Base-by-base conservation (phyloP, 2,797 vertebrate species). In the Cichlasoma orientale region DNA sequence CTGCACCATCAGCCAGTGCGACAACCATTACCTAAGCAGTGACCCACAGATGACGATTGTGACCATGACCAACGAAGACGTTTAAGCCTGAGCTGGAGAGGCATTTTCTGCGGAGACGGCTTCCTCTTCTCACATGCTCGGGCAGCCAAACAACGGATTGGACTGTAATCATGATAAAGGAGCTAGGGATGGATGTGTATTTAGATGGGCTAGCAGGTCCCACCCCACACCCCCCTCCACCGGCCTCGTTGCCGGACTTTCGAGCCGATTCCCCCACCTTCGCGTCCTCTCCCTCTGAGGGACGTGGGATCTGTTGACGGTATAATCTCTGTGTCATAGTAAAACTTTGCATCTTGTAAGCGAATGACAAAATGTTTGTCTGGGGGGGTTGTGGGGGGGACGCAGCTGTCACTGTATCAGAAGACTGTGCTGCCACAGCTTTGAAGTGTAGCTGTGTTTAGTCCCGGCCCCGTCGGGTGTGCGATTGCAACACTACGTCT, bases 31-130 rank as follows among this genome's bases (percentile, higher is more conserved):
- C 91, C 83, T 18, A 21, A 61, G 79, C 78, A 78, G 83, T 79
- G 88, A 95, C 94, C 93, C 92, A 89, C 78, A 91, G 91, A 94
- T 82, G 91, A 95, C 91, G 87, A 92, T 90, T 89, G 93, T 80
- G 91, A 95, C 91, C 80, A 90, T 82, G 4, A 63, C 38, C 18
- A 47, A 88, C 63, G 81, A 86, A 54, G 75, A 80, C 61, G 77
- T 79, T 74, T 8, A 79, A 89, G 75, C 54, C 41, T n/a, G 54
- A 76, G 72, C 78, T 19, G 77, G 63, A 85, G 76, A 75, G 56
- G 56, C 79, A 2, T 72, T 79, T 79, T 55, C 33, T 27, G 63
- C 3, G 19, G 53, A 29, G 79, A 13, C 36, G 0, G 54, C 84
- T 56, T 76, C 75, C 54, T 1, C 18, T 44, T 76, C 69, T 80